These are phyloP conservation scores for Scaptomyza polygonia DNA, from an alignment of 2,888 invertebrate genomes.

Conservation along the genomic window DNA sequence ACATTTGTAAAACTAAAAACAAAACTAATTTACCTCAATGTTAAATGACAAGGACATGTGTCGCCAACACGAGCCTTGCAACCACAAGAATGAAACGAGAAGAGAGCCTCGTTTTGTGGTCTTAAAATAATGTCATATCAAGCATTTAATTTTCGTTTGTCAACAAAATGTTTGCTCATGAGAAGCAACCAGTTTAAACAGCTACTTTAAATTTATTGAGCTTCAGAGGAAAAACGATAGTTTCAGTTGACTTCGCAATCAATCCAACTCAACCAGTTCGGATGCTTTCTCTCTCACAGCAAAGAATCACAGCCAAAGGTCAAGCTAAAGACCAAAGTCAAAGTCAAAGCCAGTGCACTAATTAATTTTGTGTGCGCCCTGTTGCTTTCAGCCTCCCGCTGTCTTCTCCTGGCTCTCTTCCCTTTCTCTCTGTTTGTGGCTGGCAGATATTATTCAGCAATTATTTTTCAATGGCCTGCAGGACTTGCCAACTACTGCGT, in stretches of 20 bases:
- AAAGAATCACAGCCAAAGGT: constrained; percentile 15
- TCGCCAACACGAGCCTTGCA: constrained; percentile 13
- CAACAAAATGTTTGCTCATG: constrained; percentile 3
- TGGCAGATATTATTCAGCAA: constrained; percentile 51
- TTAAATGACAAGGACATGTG: constrained; percentile 51
- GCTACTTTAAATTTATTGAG: too few species aligned
- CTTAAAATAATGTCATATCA: constrained; percentile 38
- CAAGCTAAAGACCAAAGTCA: constrained; percentile 27
- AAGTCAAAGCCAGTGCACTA: constrained; percentile 44
- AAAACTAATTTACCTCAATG: constrained; percentile 44
- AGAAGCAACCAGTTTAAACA: constrained; percentile 23
- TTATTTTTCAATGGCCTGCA: constrained; percentile 62
- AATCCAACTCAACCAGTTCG: constrained; percentile 48
- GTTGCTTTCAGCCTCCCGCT: not conserved
- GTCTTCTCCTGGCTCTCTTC: not conserved
- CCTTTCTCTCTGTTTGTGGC: not conserved
- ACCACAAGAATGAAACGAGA: not conserved
- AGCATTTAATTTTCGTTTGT: constrained; percentile 72
- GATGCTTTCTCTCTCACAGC: too few species aligned
- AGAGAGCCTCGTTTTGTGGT: not conserved
- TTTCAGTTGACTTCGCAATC: constrained; percentile 29
- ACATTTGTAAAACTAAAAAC: constrained; percentile 1
- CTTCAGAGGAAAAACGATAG: too few species aligned
- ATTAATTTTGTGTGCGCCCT: constrained; percentile 57
- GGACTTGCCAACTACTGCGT: constrained; percentile 23